A percentile compares a stretch with the other conserved stretches of the same genome.
These are phyloP conservation scores for Sarotherodon lohbergeri DNA, from an alignment of 2,113 vertebrate genomes.

Conservation along the genomic window DNA sequence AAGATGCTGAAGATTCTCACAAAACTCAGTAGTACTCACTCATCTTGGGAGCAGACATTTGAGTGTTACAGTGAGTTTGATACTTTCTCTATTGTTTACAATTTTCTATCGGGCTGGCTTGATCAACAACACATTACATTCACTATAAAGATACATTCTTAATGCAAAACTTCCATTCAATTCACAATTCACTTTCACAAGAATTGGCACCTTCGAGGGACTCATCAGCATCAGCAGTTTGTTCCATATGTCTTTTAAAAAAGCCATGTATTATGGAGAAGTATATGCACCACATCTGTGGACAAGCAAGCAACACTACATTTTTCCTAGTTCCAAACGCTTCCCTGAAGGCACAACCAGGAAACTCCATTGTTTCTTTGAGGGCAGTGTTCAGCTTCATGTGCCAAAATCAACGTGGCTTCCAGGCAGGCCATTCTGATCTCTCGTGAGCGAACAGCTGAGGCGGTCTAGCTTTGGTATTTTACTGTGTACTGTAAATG, in stretches of 20 bases:
- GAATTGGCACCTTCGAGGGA: constrained; percentile 49
- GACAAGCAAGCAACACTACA: constrained; percentile 40
- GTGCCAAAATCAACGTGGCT: constrained; percentile 65
- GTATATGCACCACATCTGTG: constrained; percentile 35
- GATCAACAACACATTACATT: constrained; percentile 57
- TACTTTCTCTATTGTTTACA: background rate
- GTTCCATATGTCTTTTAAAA: background rate
- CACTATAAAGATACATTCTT: constrained; percentile 60
- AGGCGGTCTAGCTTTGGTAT: constrained; percentile 57
- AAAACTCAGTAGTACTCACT: background rate
- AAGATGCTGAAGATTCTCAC: background rate
- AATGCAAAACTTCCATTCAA: constrained; percentile 46
- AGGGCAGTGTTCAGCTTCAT: constrained; percentile 68
- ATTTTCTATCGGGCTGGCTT: constrained; percentile 25
- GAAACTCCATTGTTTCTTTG: constrained; percentile 57
- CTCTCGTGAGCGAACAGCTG: constrained; percentile 9
- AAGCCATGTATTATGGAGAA: background rate
- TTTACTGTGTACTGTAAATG: constrained; percentile 4
- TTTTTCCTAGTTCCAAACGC: constrained; percentile 19
- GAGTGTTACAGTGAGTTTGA: background rate
- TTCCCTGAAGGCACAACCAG: constrained; percentile 67
- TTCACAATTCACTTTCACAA: constrained; percentile 50
- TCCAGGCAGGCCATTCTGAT: constrained; percentile 33
- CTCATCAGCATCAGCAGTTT: constrained; percentile 19
- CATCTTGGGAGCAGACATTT: background rate